Conservation (phyloP, 2,113 vertebrate genomes). For the Oophaga pumilio region DNA sequence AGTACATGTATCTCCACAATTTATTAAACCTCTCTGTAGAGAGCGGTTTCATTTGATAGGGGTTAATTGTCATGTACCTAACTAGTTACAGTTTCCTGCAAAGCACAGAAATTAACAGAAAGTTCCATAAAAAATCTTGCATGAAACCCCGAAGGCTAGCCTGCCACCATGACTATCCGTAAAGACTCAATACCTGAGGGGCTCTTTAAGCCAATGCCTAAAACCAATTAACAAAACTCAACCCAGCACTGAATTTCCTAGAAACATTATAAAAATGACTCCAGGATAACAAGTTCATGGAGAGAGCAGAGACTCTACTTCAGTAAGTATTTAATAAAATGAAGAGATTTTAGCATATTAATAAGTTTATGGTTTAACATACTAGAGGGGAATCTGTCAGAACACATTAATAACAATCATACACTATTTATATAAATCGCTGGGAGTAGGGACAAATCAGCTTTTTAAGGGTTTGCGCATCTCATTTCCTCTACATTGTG, state of each 20-base stretch:
- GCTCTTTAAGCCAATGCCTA: conserved; percentile 47
- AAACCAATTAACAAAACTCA: conserved; percentile 45
- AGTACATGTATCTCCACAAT: background rate
- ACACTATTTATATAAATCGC: conserved; percentile 1
- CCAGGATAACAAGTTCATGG: conserved; percentile 31
- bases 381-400: conserved; percentile 19
- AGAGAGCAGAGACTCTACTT: background rate
- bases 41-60: conserved; percentile 5
- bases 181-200: conserved; percentile 35
- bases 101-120: conserved; percentile 6
- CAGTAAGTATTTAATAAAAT: conserved; percentile 51
- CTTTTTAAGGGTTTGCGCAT: conserved; percentile 1
- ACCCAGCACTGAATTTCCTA: conserved; percentile 42
- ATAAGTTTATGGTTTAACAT: conserved; percentile 25
- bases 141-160: conserved; percentile 17
- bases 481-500: background rate
- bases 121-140: conserved; percentile 28
- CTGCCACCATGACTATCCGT: conserved; percentile 42
- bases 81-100: conserved; percentile 25
- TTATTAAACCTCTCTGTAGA: background rate
- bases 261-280: conserved; percentile 44
- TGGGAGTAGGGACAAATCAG: background rate
- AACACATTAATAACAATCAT: conserved; percentile 20
- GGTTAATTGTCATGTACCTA: conserved; percentile 15
- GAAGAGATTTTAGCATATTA: conserved; percentile 28